Conservation (phyloP, 1,140 invertebrate genomes). For the Dysdera silvatica region DNA sequence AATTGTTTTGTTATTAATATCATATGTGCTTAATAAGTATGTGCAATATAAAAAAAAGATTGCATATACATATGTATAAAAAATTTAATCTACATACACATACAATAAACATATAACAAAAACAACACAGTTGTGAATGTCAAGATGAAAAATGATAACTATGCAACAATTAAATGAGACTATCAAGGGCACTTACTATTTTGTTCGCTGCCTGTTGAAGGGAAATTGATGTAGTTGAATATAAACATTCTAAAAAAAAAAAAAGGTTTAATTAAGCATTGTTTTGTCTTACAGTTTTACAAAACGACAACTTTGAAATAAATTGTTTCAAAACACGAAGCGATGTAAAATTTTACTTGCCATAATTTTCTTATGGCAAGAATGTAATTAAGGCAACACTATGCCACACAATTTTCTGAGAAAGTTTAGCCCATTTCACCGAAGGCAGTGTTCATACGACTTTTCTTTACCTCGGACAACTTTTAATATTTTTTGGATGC, state of each 20-base stretch:
- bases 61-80: background rate
- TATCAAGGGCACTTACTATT: conserved; percentile 7
- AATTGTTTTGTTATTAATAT: no score
- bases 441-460: no score
- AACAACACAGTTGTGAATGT: background rate
- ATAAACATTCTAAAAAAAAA: conserved; percentile 19
- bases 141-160: background rate
- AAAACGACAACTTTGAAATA: no score
- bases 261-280: no score
- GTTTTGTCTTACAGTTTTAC: no score
- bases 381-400: no score
- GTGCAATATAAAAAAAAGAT: background rate
- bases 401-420: no score
- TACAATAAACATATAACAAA: background rate
- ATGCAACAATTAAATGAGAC: background rate
- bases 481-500: no score
- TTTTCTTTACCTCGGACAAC: no score
- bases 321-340: background rate
- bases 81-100: background rate
- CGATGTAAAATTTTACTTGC: no score
- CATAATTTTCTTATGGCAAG: no score
- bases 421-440: no score
- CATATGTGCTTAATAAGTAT: background rate
- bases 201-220: conserved; percentile 22
- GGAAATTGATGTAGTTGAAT: conserved; percentile 3